phyloP scores from a whole-genome alignment of 2,888 invertebrate species.

The Amphipoea oculea region DNA sequence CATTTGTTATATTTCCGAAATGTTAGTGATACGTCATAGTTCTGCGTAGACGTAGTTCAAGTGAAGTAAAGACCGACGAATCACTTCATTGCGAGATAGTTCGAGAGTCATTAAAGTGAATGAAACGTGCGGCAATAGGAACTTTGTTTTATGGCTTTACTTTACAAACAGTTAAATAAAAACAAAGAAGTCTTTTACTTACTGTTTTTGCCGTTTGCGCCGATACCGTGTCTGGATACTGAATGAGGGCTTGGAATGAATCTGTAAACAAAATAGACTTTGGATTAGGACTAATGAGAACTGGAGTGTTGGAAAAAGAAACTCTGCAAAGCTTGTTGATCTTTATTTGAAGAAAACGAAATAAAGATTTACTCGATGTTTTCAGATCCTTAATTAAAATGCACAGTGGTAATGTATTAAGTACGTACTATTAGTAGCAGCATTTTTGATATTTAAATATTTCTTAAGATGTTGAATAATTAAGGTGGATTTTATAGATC shows the following conservation, averaged over 20 bases:
- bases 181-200: slow-evolving; percentile 89
- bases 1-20: slow-evolving; percentile 9
- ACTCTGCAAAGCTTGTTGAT: slow-evolving; percentile 50
- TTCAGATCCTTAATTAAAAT: slow-evolving; percentile 41
- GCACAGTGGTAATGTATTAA: neutral
- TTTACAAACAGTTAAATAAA: slow-evolving; percentile 87
- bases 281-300: slow-evolving; percentile 60
- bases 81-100: slow-evolving; percentile 85
- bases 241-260: slow-evolving; percentile 99
- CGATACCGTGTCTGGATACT: slow-evolving; percentile 98
- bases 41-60: slow-evolving; percentile 54
- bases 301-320: slow-evolving; percentile 58
- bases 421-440: too few relatives aligned
- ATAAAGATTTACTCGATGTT: slow-evolving; percentile 37
- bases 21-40: slow-evolving; percentile 23
- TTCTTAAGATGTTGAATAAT: neutral
- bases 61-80: slow-evolving; percentile 71
- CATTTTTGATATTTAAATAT: neutral
- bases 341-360: slow-evolving; percentile 55
- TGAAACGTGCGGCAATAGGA: slow-evolving; percentile 87
- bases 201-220: slow-evolving; percentile 99
- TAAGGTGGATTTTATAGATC: neutral
- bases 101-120: slow-evolving; percentile 87
- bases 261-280: slow-evolving; percentile 91
- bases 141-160: slow-evolving; percentile 87